Evolutionary conservation across 1,140 invertebrate species (phyloP).

Genomic region (Pseudomyrmex concolor): DNA sequence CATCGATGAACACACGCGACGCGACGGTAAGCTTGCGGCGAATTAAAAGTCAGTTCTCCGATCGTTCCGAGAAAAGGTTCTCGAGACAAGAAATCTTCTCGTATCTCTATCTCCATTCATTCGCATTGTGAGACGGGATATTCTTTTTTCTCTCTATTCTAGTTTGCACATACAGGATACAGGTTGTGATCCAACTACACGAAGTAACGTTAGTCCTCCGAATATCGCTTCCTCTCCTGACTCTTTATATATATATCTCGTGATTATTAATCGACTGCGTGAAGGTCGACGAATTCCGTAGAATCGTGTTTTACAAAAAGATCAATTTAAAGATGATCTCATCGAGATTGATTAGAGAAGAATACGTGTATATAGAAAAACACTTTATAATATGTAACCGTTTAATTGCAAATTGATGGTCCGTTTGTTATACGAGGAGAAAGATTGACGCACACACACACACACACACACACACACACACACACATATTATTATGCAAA

Average conservation of each 20-base stretch:
- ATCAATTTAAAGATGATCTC: conserved; percentile 50
- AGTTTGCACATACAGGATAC: conserved; percentile 20
- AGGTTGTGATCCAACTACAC: background rate
- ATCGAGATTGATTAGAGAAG: conserved; percentile 33
- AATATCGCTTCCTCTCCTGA: background rate
- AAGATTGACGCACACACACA: background rate
- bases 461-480: background rate
- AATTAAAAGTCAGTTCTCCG: conserved; percentile 10
- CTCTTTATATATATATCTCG: background rate
- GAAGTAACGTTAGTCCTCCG: conserved; percentile 25
- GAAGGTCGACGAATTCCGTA: conserved; percentile 16
- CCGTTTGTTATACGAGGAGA: conserved; percentile 33
- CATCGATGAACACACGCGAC: conserved; percentile 1
- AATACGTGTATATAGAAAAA: background rate
- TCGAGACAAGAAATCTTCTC: background rate
- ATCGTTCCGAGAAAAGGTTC: conserved; percentile 43
- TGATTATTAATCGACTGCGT: conserved; percentile 29
- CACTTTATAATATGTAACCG: background rate
- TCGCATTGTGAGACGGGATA: background rate
- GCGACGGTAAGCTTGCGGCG: conserved; percentile 4
- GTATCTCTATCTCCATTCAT: conserved; percentile 15
- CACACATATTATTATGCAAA: conserved; percentile 8
- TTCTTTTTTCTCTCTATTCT: background rate
- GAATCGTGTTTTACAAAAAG: conserved; percentile 25
- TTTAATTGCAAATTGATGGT: conserved; percentile 41